Conservation (phyloP, 2,797 vertebrate genomes). For the Spondyliosoma cantharus region DNA sequence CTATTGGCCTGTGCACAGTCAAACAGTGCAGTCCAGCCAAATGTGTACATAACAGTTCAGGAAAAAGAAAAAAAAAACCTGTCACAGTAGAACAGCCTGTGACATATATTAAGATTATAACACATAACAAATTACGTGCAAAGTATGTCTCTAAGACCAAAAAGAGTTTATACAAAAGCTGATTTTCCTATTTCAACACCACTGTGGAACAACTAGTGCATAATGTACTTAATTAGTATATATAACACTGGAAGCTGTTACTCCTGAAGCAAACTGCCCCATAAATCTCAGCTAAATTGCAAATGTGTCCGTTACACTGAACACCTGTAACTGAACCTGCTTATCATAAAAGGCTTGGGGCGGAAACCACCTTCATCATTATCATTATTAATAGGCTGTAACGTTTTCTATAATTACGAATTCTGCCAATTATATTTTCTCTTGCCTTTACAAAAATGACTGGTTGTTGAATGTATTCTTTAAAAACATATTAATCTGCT, state of each 20-base stretch:
- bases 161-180: neutral
- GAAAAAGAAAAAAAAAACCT: neutral
- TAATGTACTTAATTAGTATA: neutral
- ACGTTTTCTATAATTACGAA: neutral
- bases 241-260: neutral
- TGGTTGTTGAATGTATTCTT: neutral
- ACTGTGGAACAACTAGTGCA: neutral
- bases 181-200: neutral
- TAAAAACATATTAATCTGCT: neutral
- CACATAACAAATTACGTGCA: neutral
- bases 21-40: slow-evolving; percentile 26
- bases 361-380: slow-evolving; percentile 28
- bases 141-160: neutral
- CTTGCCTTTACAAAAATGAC: neutral
- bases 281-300: slow-evolving; percentile 3
- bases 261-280: neutral
- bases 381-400: neutral
- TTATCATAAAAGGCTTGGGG: slow-evolving; percentile 26
- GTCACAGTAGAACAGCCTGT: slow-evolving; percentile 2
- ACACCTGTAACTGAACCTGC: slow-evolving; percentile 23
- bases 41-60: slow-evolving; percentile 19
- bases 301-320: slow-evolving; percentile 21
- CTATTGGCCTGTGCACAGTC: slow-evolving; percentile 25
- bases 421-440: neutral
- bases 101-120: neutral